A percentile compares a stretch with the other conserved stretches of the same genome.
phyloP scores from a whole-genome alignment of 2,797 vertebrate species.

The Arrhamphus sclerolepis region DNA sequence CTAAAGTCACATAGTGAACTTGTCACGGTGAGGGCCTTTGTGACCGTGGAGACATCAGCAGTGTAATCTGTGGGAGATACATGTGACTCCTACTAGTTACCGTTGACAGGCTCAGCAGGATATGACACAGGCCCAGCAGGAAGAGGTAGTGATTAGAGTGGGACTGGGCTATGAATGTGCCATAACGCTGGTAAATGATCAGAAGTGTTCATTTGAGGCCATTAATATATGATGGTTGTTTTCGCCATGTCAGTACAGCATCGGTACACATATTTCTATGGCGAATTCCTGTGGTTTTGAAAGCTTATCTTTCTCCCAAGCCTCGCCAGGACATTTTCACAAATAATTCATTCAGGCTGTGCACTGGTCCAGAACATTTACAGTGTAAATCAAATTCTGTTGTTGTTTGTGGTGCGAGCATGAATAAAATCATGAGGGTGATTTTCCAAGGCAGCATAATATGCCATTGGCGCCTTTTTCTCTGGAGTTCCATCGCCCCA shows the following conservation, averaged over 20 bases:
- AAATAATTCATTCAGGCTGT: constrained; percentile 69
- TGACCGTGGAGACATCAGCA: constrained; percentile 67
- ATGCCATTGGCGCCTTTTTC: constrained; percentile 66
- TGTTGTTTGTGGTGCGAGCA: constrained; percentile 74
- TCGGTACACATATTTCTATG: not conserved
- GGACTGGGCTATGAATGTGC: constrained; percentile 56
- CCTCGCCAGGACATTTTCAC: constrained; percentile 46
- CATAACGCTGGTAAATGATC: constrained; percentile 57
- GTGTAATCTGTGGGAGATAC: constrained; percentile 65
- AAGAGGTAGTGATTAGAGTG: constrained; percentile 67
- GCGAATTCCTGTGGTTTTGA: constrained; percentile 2
- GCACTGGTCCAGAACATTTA: constrained; percentile 72
- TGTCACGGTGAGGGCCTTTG: constrained; percentile 63
- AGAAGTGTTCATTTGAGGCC: constrained; percentile 54
- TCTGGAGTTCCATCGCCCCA: constrained; percentile 70
- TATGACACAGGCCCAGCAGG: constrained; percentile 70
- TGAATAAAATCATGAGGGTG: constrained; percentile 80
- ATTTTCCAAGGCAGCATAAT: constrained; percentile 75
- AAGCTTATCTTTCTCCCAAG: constrained; percentile 31
- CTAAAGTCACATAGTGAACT: constrained; percentile 53
- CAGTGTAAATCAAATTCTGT: constrained; percentile 75
- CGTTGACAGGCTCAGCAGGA: constrained; percentile 62
- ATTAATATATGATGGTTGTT: constrained; percentile 20
- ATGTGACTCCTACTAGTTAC: constrained; percentile 71
- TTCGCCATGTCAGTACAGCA: constrained; percentile 9